Evolutionary conservation across 2,888 invertebrate species (phyloP), one percentile per base, ranked within the genome.

Genomic region (Hemicrepidius hirtus): DNA sequence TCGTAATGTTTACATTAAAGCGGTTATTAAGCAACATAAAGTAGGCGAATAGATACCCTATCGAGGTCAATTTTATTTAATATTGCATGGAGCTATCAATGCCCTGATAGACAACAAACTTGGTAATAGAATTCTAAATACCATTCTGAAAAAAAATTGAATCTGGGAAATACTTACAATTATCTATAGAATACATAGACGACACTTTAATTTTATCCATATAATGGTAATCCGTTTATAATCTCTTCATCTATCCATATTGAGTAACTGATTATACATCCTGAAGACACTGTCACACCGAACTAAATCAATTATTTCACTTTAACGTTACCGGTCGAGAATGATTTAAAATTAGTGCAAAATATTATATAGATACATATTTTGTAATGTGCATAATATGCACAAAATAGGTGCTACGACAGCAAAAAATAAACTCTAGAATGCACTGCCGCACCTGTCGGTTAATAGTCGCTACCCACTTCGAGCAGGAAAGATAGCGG

Each of bases 371-470:
- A 10, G 13, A 46, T 0, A 4, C 55, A 37, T n/a, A 32, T n/a
- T 40, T 68, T 60, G 10, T 41, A 53, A 40, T 40, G 37, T 24
- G 37, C 57, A 37, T 18, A 57, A 1, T 20, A 16, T 37, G 57
- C 55, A 40, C 50, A 68, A 24, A n/a, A 49, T 37, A 64, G 20
- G 13, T 71, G 41, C 67, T 60, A 55, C 44, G 50, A 21, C 60
- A 60, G 59, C 49, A 66, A 60, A 62, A 73, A 70, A 68, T 63
- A 64, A 72, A 55, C 62, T 66, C n/a, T 70, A 76, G 75, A 80
- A 80, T 79, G 79, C 75, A 71, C 72, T 68, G 79, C 78, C 80
- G 81, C 82, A 82, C 82, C 82, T 82, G 82, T 81, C 77, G 78
- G 79, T 76, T 75, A 75, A 76, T 78, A 78, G 77, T 79, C 77